A percentile compares a stretch with the other conserved stretches of the same genome.
Evolutionary conservation across 2,113 vertebrate genomes (phyloP).

Genomic region (Sterrhoptilus dennistouni): DNA sequence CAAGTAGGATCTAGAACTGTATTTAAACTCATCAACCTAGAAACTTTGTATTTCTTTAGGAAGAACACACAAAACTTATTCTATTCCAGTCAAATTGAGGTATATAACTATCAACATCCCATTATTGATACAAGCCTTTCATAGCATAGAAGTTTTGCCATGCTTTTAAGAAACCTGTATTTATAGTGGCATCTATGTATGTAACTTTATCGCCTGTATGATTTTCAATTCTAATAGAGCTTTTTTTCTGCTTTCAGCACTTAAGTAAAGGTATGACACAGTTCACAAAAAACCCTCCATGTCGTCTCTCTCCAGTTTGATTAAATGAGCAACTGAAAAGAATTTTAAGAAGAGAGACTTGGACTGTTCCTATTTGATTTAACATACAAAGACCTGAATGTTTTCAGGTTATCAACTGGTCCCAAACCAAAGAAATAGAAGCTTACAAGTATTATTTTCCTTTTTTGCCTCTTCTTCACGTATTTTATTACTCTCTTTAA

Average conservation of each 20-base stretch:
- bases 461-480: not conserved
- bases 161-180: not conserved
- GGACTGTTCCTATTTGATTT: not conserved
- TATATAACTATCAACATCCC: not conserved
- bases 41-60: not conserved
- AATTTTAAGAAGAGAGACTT: not conserved
- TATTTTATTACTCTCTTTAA: not conserved
- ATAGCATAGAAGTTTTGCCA: accelerated
- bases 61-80: not conserved
- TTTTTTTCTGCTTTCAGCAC: not conserved
- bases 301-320: not conserved
- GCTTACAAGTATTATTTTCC: not conserved
- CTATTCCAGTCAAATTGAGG: not conserved
- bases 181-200: not conserved
- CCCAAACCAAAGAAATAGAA: not conserved
- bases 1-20: not conserved
- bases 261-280: not conserved
- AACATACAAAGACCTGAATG: not conserved
- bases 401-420: not conserved
- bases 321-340: not conserved
- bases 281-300: not conserved
- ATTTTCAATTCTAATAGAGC: not conserved
- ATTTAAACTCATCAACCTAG: not conserved
- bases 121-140: not conserved
- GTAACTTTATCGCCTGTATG: not conserved